Percentiles rank a stretch among this genome's conserved stretches.
Evolutionary conservation across 2,888 invertebrate genomes (phyloP).

Genomic region (Theretra japonica): DNA sequence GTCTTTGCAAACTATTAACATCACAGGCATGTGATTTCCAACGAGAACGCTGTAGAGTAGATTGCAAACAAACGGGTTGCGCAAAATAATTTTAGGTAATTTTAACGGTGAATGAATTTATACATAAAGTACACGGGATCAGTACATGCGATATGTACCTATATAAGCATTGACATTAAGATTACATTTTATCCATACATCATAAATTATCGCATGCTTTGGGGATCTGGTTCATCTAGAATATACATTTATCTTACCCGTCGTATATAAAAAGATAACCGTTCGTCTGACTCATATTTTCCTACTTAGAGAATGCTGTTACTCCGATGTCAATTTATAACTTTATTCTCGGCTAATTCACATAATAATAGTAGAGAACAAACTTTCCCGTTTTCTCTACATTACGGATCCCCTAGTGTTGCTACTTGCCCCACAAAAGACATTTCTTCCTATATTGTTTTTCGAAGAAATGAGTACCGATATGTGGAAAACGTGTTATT

Average conservation of each 20-base stretch:
- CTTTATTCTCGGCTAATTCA: conserved; percentile 5
- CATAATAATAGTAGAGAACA: conserved; percentile 12
- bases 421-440: neutral
- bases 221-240: neutral
- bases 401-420: neutral
- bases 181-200: neutral
- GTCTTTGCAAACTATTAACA: too few relatives aligned
- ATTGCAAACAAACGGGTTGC: too few relatives aligned
- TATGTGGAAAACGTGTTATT: neutral
- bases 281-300: neutral
- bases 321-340: neutral
- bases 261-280: neutral
- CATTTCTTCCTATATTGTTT: neutral
- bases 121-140: neutral
- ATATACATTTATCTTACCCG: neutral
- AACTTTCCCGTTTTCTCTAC: conserved; percentile 10
- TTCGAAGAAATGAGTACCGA: neutral
- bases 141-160: neutral
- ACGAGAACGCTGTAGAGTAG: too few relatives aligned
- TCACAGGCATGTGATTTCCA: too few relatives aligned
- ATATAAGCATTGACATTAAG: neutral
- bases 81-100: neutral
- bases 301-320: neutral
- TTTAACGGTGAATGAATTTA: neutral
- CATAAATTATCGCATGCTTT: neutral